These are phyloP conservation scores for Ophonus ardosiacus DNA, from an alignment of 2,888 invertebrate genomes.

Conservation along the genomic window DNA sequence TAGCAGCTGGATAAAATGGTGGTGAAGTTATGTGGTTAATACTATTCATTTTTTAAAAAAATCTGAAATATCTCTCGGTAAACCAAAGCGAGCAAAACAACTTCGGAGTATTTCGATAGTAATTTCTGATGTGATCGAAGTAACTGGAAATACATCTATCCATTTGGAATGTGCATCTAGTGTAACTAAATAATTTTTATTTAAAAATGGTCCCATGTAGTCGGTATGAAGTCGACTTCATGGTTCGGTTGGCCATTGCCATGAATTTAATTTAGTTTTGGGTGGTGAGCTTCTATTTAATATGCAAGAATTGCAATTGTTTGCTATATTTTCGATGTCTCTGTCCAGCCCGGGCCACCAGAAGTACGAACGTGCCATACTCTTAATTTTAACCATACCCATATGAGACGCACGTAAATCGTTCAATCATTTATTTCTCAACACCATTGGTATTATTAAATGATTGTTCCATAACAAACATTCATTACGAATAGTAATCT, in stretches of 20 bases:
- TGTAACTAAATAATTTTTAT: constrained; percentile 8
- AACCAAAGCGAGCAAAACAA: constrained; percentile 64
- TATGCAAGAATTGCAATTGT: constrained; percentile 61
- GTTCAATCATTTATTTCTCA: constrained; percentile 37
- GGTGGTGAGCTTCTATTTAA: constrained; percentile 53
- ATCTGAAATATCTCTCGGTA: too few relatives aligned
- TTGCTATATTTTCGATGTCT: constrained; percentile 60
- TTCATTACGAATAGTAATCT: not conserved
- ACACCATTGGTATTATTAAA: not conserved
- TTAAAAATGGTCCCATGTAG: constrained; percentile 29
- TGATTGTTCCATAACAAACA: constrained; percentile 21
- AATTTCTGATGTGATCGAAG: constrained; percentile 22
- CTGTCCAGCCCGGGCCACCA: constrained; percentile 65
- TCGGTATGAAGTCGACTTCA: constrained; percentile 67
- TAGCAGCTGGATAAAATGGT: constrained; percentile 64
- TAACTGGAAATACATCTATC: constrained; percentile 51
- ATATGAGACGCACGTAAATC: constrained; percentile 63
- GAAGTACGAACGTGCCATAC: constrained; percentile 63
- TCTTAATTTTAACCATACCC: constrained; percentile 65
- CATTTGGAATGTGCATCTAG: constrained; percentile 60
- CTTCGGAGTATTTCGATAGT: constrained; percentile 56
- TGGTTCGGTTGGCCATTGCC: constrained; percentile 65
- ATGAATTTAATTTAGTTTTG: constrained; percentile 57
- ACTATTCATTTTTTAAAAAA: constrained; percentile 57
- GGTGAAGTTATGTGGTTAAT: constrained; percentile 65